Base-by-base conservation (phyloP, 1,140 invertebrate species). In the Cotesia vestalis region DNA sequence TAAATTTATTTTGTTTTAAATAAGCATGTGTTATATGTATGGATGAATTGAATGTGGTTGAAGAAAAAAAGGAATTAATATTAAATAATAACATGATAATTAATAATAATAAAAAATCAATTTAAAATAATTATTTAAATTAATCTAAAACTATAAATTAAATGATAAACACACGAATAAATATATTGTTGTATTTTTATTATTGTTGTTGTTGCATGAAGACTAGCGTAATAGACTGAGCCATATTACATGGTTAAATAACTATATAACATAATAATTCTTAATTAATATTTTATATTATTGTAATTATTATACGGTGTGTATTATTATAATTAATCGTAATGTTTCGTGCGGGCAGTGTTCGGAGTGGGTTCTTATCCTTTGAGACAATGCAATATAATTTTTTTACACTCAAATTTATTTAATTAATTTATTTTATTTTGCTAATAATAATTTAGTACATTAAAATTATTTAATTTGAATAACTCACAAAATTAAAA, bases 151-250 rank as follows among this genome's bases (percentile, higher is more conserved):
- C 27, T n/a, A 78, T 55, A 75, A 73, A 77, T 74, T 75, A 76
- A 79, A 69, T 57, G 69, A 79, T 60, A 75, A 74, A 78, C 75
- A 74, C 76, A 81, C 74, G 77, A 82, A 76, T 80, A 83, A 83
- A 79, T 81, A 83, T 80, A 84, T 84, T 83, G 81, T 84, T 84
- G 82, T 85, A 83, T 82, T 79, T 82, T 84, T 85, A 83, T 84
- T 85, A 83, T 84, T 84, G 82, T 84, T 85, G 79, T 84, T 82
- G 79, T 82, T 84, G 83, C 82, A 85, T 84, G 82, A 84, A 46
- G 77, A 83, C 78, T 84, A 85, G 83, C 76, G 73, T 83, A 83
- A 85, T 84, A 85, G 83, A 85, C 81, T 85, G 82, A 85, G 80
- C 83, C 81, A 82, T 83, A 81, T 69, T 46, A 76, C 46, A 73